phyloP scores from a whole-genome alignment of 2,888 invertebrate species.

The Pollenia angustigena region DNA sequence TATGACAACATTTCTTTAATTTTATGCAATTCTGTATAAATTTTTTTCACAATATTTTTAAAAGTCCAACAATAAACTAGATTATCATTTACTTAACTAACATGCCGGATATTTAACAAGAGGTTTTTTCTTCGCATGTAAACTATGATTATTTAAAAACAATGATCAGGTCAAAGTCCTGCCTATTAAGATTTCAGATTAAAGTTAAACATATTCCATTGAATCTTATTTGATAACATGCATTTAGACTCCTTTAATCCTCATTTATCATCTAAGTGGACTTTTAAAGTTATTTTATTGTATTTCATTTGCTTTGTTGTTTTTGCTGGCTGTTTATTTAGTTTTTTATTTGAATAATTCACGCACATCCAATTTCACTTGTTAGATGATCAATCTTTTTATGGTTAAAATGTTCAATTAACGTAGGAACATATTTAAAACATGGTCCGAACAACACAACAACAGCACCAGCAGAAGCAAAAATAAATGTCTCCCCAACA shows the following conservation, averaged over 20 bases:
- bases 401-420: constrained; percentile 73
- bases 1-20: too few species aligned
- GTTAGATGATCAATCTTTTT: constrained; percentile 73
- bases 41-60: too few species aligned
- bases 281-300: constrained; percentile 33
- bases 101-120: not conserved
- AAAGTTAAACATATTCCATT: constrained; percentile 30
- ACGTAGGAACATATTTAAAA: constrained; percentile 66
- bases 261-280: constrained; percentile 59
- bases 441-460: constrained; percentile 39
- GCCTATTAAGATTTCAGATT: constrained; percentile 36
- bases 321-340: constrained; percentile 18
- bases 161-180: constrained; percentile 23
- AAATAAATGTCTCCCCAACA: not conserved
- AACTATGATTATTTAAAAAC: constrained; percentile 23
- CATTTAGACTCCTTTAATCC: constrained; percentile 26
- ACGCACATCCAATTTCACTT: constrained; percentile 71
- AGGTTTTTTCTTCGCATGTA: constrained; percentile 1
- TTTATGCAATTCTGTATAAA: too few species aligned
- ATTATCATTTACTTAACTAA: not conserved
- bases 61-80: not conserved
- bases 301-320: constrained; percentile 13
- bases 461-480: not conserved
- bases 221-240: not conserved
- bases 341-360: constrained; percentile 70